Base-by-base conservation (phyloP, 2,888 invertebrate species). In the Drosophila imparisetae region DNA sequence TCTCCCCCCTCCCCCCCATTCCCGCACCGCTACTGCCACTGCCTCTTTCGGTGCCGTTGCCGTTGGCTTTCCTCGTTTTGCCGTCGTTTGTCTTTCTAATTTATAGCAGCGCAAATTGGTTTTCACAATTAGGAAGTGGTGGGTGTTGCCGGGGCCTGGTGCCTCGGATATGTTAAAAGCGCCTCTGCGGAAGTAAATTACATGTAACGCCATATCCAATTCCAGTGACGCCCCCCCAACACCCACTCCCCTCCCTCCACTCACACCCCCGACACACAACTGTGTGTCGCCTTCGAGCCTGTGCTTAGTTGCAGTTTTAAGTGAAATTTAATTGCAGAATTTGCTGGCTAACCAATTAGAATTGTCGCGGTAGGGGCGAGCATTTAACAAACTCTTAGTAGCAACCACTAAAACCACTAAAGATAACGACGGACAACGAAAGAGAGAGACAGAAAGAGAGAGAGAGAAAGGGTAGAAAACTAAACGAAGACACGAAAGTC, bases 41-140 rank as follows among this genome's bases (percentile, higher is more conserved):
- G 42, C 21, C 21, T 21, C 42, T 21, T 45, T 45, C 45, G 45
- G 45, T 45, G 45, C 68, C 52, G 34, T 36, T 36, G 36, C 52
- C 36, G 59, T 50, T 54, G 66, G 21, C 53, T 29, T 66, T 52
- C 50, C 27, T 50, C 27, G 27, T 29, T 50, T 30, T 29, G 76
- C 72, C 76, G 83, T 85, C 85, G 81, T 80, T 88, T 86, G 83
- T 88, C 84, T 85, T 88, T 85, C 82, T 89, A 89, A 87, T 87
- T 87, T 87, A 87, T 89, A 82, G 86, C 87, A 78, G 90, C 86
- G 87, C 81, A 87, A 89, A 87, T 85, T 89, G 89, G 83, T 87
- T 87, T 82, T 78, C 89, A 87, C 86, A 89, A 86, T 86, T 86
- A 86, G 86, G 89, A 87, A 86, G 87, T 89, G 85, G 86, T 89